A percentile compares a stretch with the other conserved stretches of the same genome.
phyloP scores from a whole-genome alignment of 1,140 invertebrate species.

The Coptotermes formosanus region DNA sequence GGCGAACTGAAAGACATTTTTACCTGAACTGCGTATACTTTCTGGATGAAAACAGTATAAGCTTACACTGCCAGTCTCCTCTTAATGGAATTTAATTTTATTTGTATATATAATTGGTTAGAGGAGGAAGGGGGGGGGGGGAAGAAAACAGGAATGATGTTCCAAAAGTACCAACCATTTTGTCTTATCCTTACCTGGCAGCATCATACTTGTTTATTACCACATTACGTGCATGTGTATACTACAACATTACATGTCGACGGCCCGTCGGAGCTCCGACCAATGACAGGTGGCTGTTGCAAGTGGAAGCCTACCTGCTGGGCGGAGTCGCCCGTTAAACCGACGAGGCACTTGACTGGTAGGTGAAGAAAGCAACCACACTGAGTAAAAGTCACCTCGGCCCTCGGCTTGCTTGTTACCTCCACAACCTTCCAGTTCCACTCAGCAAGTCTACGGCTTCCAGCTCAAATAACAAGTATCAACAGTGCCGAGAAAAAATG shows the following conservation, averaged over 20 bases:
- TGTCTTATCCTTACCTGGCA: not conserved
- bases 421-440: not conserved
- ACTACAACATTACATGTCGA: not conserved
- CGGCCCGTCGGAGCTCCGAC: not conserved
- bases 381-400: not conserved
- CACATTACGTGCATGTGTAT: not conserved
- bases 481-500: not conserved
- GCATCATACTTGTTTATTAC: not conserved
- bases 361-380: not conserved
- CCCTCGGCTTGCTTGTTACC: not conserved
- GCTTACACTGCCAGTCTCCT: not conserved
- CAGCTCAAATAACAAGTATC: not conserved
- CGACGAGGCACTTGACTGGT: not conserved
- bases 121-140: not conserved
- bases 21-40: too few species aligned
- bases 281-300: not conserved
- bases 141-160: not conserved
- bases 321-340: not conserved
- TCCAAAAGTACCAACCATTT: not conserved
- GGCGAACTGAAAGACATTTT: not conserved
- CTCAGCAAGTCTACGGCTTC: not conserved
- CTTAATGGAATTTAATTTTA: not conserved
- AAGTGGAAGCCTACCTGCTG: conserved; percentile 7
- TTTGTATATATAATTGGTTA: not conserved
- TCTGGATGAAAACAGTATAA: not conserved